These are phyloP conservation scores for Papilio helenus DNA, from an alignment of 1,140 invertebrate genomes.

Conservation along the genomic window DNA sequence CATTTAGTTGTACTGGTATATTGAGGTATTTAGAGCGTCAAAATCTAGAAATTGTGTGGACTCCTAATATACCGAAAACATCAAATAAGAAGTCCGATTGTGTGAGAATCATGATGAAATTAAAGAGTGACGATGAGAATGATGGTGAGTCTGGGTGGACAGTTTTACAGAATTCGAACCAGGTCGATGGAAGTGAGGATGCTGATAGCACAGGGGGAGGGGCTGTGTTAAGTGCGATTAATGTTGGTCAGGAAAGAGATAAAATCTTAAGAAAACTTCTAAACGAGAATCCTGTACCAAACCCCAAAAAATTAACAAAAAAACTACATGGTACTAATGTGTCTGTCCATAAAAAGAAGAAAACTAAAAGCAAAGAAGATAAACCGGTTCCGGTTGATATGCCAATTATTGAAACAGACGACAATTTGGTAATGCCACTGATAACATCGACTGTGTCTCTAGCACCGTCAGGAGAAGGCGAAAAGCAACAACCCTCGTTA, in stretches of 20 bases:
- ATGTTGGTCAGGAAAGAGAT: background rate
- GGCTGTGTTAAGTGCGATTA: background rate
- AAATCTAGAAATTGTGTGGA: constrained; percentile 65
- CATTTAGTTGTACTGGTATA: constrained; percentile 63
- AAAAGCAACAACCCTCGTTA: constrained; percentile 16
- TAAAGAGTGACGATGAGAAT: constrained; percentile 46
- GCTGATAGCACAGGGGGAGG: background rate
- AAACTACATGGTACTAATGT: constrained; percentile 42
- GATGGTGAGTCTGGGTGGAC: constrained; percentile 46
- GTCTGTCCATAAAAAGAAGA: background rate
- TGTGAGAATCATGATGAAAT: constrained; percentile 55
- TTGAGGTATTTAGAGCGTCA: constrained; percentile 68
- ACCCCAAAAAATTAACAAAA: constrained; percentile 71
- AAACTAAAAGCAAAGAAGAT: background rate
- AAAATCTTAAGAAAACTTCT: constrained; percentile 54
- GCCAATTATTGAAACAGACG: constrained; percentile 26
- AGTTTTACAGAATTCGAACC: constrained; percentile 38
- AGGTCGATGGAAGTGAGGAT: background rate
- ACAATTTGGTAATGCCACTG: constrained; percentile 51
- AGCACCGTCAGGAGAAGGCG: constrained; percentile 42
- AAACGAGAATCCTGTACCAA: constrained; percentile 70
- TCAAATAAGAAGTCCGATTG: constrained; percentile 45
- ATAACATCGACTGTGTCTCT: constrained; percentile 64
- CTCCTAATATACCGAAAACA: constrained; percentile 42
- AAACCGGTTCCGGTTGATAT: background rate